Evolutionary conservation across 2,113 vertebrate species (phyloP), one percentile per base, ranked within the genome.

Genomic region (Hiodon alosoides): DNA sequence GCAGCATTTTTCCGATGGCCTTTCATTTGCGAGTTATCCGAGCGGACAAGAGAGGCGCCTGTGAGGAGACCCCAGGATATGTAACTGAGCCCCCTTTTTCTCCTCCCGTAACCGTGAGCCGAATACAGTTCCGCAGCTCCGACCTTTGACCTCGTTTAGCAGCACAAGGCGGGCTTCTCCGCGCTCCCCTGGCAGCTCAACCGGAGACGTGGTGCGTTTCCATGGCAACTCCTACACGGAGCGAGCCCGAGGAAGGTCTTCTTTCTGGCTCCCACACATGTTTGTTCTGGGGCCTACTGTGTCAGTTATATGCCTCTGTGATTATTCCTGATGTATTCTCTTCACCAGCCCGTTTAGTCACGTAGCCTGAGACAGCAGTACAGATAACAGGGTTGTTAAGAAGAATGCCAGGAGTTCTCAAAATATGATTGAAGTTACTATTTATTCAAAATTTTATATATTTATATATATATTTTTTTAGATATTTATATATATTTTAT

Each of bases 131-230:
- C 10, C 3, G 48, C n/a, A n/a, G 50, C 62, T 46, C 47, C 67
- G 53, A 74, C 73, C 73, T 57, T 48, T 50, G 73, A 75, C 55
- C 73, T n/a, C 60, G 17, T 73, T 73, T 61, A 73, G n/a, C 46
- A 11, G 70, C n/a, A 17, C 54, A 50, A 10, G 11, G 31, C 6
- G n/a, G 17, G 50, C 31, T 46, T 68, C 73, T 67, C 55, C 55
- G n/a, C 16, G 50, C 57, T 69, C 67, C 59, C 58, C 57, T 60
- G 67, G 67, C 58, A 46, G 60, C 67, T 47, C 14, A 9, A 11
- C 47, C 31, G 47, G 58, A 58, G 67, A 59, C 60, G 58, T 53
- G 67, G 50, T 61, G 47, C n/a, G 67, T 76, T 76, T 55, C 74
- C 50, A 70, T 69, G 67, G 74, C 50, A 50, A 69, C 67, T 4